Percentiles rank a stretch among this genome's conserved stretches.
phyloP scores from a whole-genome alignment of 2,888 invertebrate genomes.

The Athalia rosae region DNA sequence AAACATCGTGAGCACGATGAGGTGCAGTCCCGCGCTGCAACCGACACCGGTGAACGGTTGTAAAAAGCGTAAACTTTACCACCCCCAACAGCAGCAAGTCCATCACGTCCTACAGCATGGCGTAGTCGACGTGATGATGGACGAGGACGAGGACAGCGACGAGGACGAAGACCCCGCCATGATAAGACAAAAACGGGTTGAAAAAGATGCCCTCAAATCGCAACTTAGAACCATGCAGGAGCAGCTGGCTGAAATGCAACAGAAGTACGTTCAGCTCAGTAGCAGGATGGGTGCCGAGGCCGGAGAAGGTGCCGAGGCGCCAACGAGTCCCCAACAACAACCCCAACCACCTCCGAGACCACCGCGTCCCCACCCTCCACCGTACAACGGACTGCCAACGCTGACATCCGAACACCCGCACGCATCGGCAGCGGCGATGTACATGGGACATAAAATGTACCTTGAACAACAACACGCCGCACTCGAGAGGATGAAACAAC shows the following conservation, averaged over 20 bases:
- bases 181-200: conserved; percentile 88
- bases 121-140: conserved; percentile 77
- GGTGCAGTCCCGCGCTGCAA: conserved; percentile 86
- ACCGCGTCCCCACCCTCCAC: conserved; percentile 74
- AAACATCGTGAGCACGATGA: conserved; percentile 95
- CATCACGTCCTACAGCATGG: conserved; percentile 78
- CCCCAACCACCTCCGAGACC: conserved; percentile 75
- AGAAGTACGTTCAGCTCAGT: conserved; percentile 91
- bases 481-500: conserved; percentile 76
- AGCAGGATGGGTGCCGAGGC: conserved; percentile 84
- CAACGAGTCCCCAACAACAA: conserved; percentile 72
- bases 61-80: conserved; percentile 96
- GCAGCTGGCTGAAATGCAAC: conserved; percentile 93
- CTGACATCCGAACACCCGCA: conserved; percentile 78
- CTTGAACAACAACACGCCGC: conserved; percentile 73
- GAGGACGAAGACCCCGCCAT: conserved; percentile 86
- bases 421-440: conserved; percentile 72
- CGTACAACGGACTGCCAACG: conserved; percentile 73
- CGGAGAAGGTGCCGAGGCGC: conserved; percentile 77
- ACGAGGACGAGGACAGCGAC: conserved; percentile 84
- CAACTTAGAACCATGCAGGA: conserved; percentile 92
- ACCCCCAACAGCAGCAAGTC: conserved; percentile 93
- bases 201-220: conserved; percentile 89
- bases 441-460: conserved; percentile 70
- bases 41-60: conserved; percentile 89